Evolutionary conservation across 2,113 vertebrate species (phyloP), one percentile per base, ranked within the genome.

Genomic region (Phalacrocorax brasilianus): DNA sequence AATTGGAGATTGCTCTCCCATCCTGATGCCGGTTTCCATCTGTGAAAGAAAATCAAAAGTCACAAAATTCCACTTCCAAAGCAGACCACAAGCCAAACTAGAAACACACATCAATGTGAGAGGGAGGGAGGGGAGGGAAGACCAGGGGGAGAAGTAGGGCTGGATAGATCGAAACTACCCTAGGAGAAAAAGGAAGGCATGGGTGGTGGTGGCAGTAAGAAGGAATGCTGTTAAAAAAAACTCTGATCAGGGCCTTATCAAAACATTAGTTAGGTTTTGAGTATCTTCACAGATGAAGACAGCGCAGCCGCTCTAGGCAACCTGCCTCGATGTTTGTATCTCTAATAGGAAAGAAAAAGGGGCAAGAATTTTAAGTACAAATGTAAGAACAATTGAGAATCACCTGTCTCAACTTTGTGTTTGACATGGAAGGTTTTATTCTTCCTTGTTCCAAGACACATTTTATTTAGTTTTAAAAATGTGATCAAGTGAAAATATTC

Each of bases 21-120:
- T 97, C 91, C n/a, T 98, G 70, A 95, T 92, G 94, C 96, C 96
- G 55, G 95, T 94, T 95, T 97, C 98, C 55, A 97, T 94, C 99
- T 99, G 66, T 5, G 52, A 96, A 95, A 95, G 93, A 97, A 97
- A 97, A 97, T n/a, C 33, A 96, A 44, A 82, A 95, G 85, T 30
- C 59, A 95, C 11, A 33, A 92, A 92, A 94, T 50, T 49, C 32
- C 70, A 81, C 91, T 96, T 88, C 68, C 70, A 91, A 97, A 97
- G 89, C 75, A 97, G 84, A 95, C 83, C 93, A 96, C 62, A 93
- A 93, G 84, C 35, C 77, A 94, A 85, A 88, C 28, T 59, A 82
- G 74, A 93, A 93, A 82, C 13, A 77, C 50, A 86, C 24, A 18
- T 82, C 38, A 80, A 96, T 47, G 93, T 73, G 47, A 74, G 65